These are phyloP conservation scores for Drosophila koepferae DNA, from an alignment of 2,888 invertebrate species.

Conservation along the genomic window DNA sequence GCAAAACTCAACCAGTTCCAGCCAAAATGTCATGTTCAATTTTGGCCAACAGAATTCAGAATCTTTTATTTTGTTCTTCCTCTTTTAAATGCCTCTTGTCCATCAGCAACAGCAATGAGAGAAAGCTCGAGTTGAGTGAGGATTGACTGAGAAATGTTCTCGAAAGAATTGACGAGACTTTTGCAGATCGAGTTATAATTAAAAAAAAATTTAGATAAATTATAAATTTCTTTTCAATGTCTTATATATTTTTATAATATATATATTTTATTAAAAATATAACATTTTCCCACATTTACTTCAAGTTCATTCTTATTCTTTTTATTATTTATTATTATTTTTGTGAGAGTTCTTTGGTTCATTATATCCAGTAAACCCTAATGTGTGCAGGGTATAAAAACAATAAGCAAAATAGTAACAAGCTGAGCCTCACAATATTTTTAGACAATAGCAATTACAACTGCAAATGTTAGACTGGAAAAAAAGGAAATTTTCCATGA, in stretches of 20 bases:
- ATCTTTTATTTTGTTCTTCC: slow-evolving; percentile 16
- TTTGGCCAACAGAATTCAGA: slow-evolving; percentile 56
- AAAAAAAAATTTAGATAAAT: too few species aligned
- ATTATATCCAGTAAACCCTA: neutral
- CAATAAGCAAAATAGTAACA: neutral
- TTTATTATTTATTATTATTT: neutral
- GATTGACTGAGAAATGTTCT: neutral
- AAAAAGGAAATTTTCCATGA: neutral
- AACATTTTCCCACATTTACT: too few species aligned
- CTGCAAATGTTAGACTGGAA: slow-evolving; percentile 5
- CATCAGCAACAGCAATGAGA: slow-evolving; percentile 39
- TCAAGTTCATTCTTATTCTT: too few species aligned
- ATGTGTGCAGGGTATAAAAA: neutral
- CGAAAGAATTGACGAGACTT: neutral
- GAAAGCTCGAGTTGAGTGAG: neutral
- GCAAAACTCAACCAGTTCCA: slow-evolving; percentile 33
- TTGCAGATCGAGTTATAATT: too few species aligned
- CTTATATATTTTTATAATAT: too few species aligned
- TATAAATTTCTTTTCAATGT: too few species aligned
- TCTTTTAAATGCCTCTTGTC: slow-evolving; percentile 62
- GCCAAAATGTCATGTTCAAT: slow-evolving; percentile 67
- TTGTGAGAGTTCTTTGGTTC: neutral
- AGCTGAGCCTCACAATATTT: slow-evolving; percentile 6
- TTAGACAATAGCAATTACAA: slow-evolving; percentile 20
- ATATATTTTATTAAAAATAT: too few species aligned